These are phyloP conservation scores for Harpalus rubripes DNA, from an alignment of 2,888 invertebrate species.

Conservation along the genomic window DNA sequence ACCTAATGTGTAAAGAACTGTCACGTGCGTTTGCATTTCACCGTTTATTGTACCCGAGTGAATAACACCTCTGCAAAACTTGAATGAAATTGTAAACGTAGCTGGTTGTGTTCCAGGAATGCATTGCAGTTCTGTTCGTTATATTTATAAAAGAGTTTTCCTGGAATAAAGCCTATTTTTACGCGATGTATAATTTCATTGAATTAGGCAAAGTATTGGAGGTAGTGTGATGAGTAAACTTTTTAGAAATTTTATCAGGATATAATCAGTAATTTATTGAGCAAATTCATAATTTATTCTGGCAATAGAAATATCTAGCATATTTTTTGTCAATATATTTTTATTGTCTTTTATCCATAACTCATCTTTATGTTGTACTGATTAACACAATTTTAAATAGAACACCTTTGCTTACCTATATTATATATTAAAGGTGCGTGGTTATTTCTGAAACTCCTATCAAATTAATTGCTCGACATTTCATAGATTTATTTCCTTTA, in stretches of 20 bases:
- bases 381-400: too few relatives aligned
- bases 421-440: too few relatives aligned
- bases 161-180: background rate
- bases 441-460: too few relatives aligned
- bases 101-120: background rate
- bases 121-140: background rate
- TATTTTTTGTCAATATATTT: too few relatives aligned
- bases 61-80: background rate
- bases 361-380: too few relatives aligned
- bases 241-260: background rate
- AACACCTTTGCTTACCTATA: too few relatives aligned
- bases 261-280: background rate
- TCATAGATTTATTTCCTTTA: too few relatives aligned
- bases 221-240: background rate
- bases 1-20: background rate
- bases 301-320: too few relatives aligned
- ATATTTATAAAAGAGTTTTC: background rate
- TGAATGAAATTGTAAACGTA: conserved; percentile 18
- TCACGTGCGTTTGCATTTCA: background rate
- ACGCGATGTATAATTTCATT: background rate
- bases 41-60: background rate
- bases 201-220: background rate
- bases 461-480: too few relatives aligned
- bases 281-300: background rate
- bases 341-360: too few relatives aligned